A percentile compares a stretch with the other conserved stretches of the same genome.
phyloP scores from a whole-genome alignment of 1,140 invertebrate species.

The Cheumatopsyche charites region DNA sequence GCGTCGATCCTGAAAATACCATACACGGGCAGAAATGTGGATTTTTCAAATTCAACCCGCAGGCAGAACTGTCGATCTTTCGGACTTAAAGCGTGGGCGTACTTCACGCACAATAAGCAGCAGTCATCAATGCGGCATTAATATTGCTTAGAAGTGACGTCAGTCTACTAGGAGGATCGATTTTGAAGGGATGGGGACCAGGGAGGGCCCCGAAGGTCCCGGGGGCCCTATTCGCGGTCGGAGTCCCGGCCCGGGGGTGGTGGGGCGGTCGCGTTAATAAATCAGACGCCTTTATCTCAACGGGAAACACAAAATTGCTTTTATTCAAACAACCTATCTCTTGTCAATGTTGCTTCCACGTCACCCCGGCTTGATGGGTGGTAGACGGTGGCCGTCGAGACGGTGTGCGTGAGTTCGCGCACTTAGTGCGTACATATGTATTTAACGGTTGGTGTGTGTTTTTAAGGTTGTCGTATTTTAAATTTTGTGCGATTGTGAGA shows the following conservation, averaged over 20 bases:
- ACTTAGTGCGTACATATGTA: no score
- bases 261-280: conserved; percentile 39
- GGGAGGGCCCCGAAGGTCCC: background rate
- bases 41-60: no score
- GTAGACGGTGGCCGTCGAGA: background rate
- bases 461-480: no score
- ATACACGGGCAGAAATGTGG: no score
- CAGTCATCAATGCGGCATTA: conserved; percentile 43
- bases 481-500: no score
- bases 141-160: conserved; percentile 40
- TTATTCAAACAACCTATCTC: conserved; percentile 46
- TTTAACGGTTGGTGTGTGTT: no score
- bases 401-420: no score
- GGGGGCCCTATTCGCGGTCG: conserved; percentile 14
- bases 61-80: no score
- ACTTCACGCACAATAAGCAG: conserved; percentile 24
- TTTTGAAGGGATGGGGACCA: background rate
- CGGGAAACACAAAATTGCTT: conserved; percentile 47
- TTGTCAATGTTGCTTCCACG: conserved; percentile 42
- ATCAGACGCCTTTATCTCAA: conserved; percentile 44
- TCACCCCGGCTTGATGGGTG: conserved; percentile 3
- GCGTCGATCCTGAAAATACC: no score
- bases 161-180: background rate
- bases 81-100: no score
- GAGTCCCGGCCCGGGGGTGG: conserved; percentile 11